phyloP scores from a whole-genome alignment of 2,888 invertebrate species.

The Aquatica leii region DNA sequence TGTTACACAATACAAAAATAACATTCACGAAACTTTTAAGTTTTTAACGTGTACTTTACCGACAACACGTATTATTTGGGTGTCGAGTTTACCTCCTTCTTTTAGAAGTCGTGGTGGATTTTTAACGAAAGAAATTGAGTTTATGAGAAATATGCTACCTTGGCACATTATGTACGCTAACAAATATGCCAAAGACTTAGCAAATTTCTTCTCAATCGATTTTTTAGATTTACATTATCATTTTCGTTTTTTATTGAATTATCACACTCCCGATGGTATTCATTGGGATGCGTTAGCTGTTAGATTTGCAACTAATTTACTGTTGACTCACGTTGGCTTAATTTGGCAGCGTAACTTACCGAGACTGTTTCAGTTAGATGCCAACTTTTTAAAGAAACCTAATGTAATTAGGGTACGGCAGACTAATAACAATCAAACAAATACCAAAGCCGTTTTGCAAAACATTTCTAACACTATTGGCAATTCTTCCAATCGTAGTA shows the following conservation, averaged over 20 bases:
- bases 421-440: too few species aligned
- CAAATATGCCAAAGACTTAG: conserved; percentile 57
- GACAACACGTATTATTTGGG: conserved; percentile 61
- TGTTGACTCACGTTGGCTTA: conserved; percentile 58
- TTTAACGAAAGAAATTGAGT: conserved; percentile 59
- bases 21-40: conserved; percentile 57
- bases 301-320: conserved; percentile 60
- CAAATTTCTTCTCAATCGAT: conserved; percentile 57
- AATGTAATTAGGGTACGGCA: too few species aligned
- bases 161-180: conserved; percentile 64
- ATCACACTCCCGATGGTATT: conserved; percentile 61
- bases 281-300: conserved; percentile 62
- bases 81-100: conserved; percentile 61
- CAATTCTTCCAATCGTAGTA: too few species aligned
- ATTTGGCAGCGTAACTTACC: conserved; percentile 31
- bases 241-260: conserved; percentile 58
- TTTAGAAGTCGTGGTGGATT: conserved; percentile 59
- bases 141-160: conserved; percentile 57
- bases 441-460: too few species aligned
- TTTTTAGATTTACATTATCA: conserved; percentile 63
- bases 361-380: conserved; percentile 2
- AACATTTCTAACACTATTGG: too few species aligned
- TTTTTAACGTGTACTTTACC: conserved; percentile 55
- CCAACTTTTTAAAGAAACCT: background rate
- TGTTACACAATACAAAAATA: conserved; percentile 57